Evolutionary conservation across 2,113 vertebrate genomes (phyloP).

Genomic region (Mesitornis unicolor): DNA sequence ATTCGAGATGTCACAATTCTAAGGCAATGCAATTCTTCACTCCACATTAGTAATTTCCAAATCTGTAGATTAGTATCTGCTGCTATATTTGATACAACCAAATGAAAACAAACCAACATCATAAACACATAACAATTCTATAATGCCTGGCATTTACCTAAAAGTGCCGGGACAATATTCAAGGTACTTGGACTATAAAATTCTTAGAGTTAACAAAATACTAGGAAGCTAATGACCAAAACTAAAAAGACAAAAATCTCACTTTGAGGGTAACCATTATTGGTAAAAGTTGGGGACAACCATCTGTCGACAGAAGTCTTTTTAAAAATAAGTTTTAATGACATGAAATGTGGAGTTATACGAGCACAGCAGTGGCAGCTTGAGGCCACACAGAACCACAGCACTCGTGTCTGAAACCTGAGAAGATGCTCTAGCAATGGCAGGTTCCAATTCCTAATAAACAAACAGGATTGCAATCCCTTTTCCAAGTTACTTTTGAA

Average conservation of each 20-base stretch:
- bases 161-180: background rate
- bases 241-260: background rate
- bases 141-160: background rate
- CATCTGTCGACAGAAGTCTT: background rate
- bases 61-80: background rate
- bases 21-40: background rate
- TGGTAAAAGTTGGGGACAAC: background rate
- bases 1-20: background rate
- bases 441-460: background rate
- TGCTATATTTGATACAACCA: background rate
- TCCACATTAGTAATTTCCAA: background rate
- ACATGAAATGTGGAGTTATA: background rate
- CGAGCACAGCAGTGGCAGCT: background rate
- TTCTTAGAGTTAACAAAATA: background rate
- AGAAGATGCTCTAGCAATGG: background rate
- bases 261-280: background rate
- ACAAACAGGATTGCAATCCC: background rate
- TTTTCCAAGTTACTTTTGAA: background rate
- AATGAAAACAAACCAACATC: background rate
- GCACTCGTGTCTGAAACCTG: background rate
- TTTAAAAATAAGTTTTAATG: background rate
- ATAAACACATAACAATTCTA: background rate
- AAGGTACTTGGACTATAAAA: background rate
- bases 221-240: background rate
- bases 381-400: background rate